Base-by-base conservation (phyloP, 2,888 invertebrate genomes). In the Rutpela maculata region DNA sequence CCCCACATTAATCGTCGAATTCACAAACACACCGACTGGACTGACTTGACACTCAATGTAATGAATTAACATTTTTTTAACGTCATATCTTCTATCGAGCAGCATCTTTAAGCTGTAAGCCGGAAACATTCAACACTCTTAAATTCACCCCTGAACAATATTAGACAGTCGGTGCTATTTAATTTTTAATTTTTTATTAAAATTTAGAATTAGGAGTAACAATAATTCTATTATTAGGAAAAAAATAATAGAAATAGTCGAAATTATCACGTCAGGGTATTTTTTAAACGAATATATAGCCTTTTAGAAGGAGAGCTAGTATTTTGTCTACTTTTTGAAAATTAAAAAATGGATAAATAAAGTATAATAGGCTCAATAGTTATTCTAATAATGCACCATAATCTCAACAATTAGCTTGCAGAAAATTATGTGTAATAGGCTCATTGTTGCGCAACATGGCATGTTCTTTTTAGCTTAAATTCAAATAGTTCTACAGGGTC, bases 241-340 rank as follows among this genome's bases (percentile, higher is more conserved):
- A n/a, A 11, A 35, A 15, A 26, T 19, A 19, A 43, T 18, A n/a
- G 26, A 59, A 38, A n/a, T 71, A 72, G 62, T 31, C 72, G 18
- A 72, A 72, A 72, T 72, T 72, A 63, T 63, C 62, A 43, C n/a
- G 22, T 62, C 72, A 72, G 72, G 72, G 72, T 72, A 72, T 72
- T 72, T 72, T 70, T 63, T 63, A 19, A 70, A 50, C 15, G n/a
- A 67, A 17, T 55, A 55, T 17, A 63, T 18, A 43, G 65, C 19
- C 65, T 50, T 65, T 12, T 60, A 70, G 35, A 35, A 17, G 22
- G 15, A 17, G 38, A 35, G 22, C 19, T 59, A 35, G 69, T 38
- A 38, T 70, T 60, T 70, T 70, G 60, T 69, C 18, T 57, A 56
- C 15, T 69, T 69, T 69, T 68, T 56, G n/a, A 63, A 63, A 63